Base-by-base conservation (phyloP, 2,797 vertebrate genomes). In the Onychomys arenicola region DNA sequence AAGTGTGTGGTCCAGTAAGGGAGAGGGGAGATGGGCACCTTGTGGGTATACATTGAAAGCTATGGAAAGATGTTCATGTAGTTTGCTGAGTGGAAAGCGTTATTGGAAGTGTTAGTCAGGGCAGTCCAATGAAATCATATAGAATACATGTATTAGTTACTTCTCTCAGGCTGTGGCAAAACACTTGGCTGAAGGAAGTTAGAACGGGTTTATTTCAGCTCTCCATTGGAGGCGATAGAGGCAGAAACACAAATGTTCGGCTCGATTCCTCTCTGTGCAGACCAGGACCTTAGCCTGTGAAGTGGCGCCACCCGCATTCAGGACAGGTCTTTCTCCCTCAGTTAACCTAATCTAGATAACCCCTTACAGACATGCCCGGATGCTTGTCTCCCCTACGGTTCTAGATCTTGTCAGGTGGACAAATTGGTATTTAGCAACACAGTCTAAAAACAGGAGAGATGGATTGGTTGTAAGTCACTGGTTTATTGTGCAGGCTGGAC, bases 111-210 rank as follows among this genome's bases (percentile, higher is more conserved):
- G 76, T 69, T 49, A 34, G 2, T 84, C 3, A 14, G 61, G 19
- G 61, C 32, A 85, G 71, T 69, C 40, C 43, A 92, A 86, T 85
- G 92, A 90, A 81, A 93, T 32, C 29, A 32, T 63, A 86, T 40
- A 65, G 57, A 63, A 63, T 83, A 37, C 19, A 67, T n/a, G 25
- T 73, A 19, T 59, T 40, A 29, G 34, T 55, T 87, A 27, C 14
- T 29, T 87, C 52, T 87, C 46, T 37, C 43, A 52, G 46, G 21
- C 23, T 71, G 23, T 87, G 49, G n/a, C n/a, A 71, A 87, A 71
- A n/a, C 55, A 29, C n/a, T 55, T 71, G 34, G 29, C 84, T 65
- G 16, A 69, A 71, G 49, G 32, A 55, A 71, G 49, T 40, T 17
- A 27, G 46, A 17, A 63, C 49, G 32, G 23, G 34, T 71, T 71